Base-by-base conservation (phyloP, 2,797 vertebrate species). In the Coranthus polyacanthus region DNA sequence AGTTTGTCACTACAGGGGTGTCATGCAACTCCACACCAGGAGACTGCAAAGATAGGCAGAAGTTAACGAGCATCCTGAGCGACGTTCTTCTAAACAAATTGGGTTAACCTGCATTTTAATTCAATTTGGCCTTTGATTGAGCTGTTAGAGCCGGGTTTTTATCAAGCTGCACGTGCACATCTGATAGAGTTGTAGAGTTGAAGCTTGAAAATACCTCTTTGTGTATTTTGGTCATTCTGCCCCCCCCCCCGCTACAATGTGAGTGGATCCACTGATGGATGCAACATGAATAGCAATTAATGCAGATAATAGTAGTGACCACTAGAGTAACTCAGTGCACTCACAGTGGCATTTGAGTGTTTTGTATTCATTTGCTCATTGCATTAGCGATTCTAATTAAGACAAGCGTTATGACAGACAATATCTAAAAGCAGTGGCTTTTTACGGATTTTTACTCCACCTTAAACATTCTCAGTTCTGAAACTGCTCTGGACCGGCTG, bases 61-160 rank as follows among this genome's bases (percentile, higher is more conserved):
- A 86, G 75, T 75, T 82, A 83, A 86, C 74, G 44, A 82, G 41
- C 58, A 47, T 69, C 70, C 76, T 74, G 63, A 85, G 85, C 70
- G 79, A 66, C 73, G 70, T 74, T 68, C 72, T 52, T 76, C 18
- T 39, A 62, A 82, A 80, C 69, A 84, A 84, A 86, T 70, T 36
- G 75, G 82, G 67, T 85, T 80, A 78, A 87, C 79, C 76, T 56
- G 42, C 34, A 75, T 81, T 85, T 86, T 67, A 82, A 82, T 88
- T 86, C 43, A 74, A 62, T 79, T 72, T 77, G 17, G 41, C 50
- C 71, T 82, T 59, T 75, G 60, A 87, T 74, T 83, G 66, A 82
- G 36, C 56, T 60, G 53, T 67, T 74, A 61, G 56, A 8, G 2
- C 20, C 3, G 13, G 3, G 2, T 60, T 62, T 84, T 53, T 29